Conservation (phyloP, 2,797 vertebrate species). For the Neosilurus hyrtlii region DNA sequence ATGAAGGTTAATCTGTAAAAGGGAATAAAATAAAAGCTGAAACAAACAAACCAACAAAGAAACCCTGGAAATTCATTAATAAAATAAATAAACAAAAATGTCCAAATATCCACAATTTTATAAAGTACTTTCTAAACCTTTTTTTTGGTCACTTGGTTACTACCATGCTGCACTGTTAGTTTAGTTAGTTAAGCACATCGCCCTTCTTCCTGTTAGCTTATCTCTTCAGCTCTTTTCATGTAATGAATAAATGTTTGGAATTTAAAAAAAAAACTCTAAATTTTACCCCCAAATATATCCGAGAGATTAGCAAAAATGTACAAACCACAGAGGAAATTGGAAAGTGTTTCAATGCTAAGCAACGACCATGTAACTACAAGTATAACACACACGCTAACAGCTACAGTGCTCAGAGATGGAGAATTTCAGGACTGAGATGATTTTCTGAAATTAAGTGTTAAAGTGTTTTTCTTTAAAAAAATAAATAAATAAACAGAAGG, state of each 20-base stretch:
- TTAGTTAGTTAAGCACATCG: no score
- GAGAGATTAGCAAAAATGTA: not conserved
- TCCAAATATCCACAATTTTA: not conserved
- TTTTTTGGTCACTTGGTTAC: not conserved
- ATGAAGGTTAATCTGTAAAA: not conserved
- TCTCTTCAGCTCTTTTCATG: not conserved
- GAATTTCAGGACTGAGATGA: not conserved
- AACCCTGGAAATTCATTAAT: not conserved
- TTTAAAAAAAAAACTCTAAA: no score
- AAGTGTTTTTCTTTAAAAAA: not conserved
- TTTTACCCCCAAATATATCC: not conserved
- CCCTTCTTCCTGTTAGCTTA: not conserved
- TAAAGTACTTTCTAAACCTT: no score
- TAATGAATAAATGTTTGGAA: not conserved
- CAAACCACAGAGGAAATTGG: not conserved
- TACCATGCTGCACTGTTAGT: not conserved
- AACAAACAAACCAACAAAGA: not conserved
- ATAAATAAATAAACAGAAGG: not conserved
- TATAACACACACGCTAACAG: not conserved
- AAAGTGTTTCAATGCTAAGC: not conserved
- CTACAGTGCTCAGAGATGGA: not conserved
- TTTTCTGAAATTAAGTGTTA: no score
- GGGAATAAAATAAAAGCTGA: not conserved
- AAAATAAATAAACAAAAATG: not conserved
- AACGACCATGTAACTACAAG: not conserved